Base-by-base conservation (phyloP, 2,888 invertebrate species). In the Hyppa rectilinea region DNA sequence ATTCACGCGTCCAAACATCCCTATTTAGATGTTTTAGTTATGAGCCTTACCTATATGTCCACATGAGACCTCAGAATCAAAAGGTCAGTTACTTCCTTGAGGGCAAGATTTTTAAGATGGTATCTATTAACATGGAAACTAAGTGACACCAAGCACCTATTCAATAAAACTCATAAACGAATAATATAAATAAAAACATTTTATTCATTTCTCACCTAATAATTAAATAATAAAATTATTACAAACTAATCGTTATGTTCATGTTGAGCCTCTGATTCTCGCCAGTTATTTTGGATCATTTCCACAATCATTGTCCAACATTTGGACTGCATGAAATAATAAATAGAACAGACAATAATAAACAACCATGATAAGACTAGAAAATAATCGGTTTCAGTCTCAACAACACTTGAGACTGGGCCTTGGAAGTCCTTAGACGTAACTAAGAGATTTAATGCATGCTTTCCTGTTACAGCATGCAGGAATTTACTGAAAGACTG, bases 321-420 rank as follows among this genome's bases (percentile, higher is more conserved):
- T 60, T 96, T 96, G 0, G 98, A 98, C 87, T 97, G 97, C 47
- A 97, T 97, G 67, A 98, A 97, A 87, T 98, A 98, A 89, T 98
- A 98, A 62, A 97, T 92, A 31, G 97, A 96, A 89, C 98, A 98
- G 6, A 97, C 89, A 9, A 97, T 90, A 66, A 99, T 98, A 89
- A 99, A 99, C 34, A 97, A 82, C 99, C 99, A 99, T 0, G 99
- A 97, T 12, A 98, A 88, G 61, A 97, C 96, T 49, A 99, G 93
- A 86, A 98, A 97, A 88, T 98, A 97, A 92, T 99, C 99, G 0
- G 97, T 97, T 82, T 98, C 97, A 82, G 97, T 97, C 9, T 97
- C 97, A 0, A 98, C 97, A n/a, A 96, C 96, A 89, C 97, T 97
- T 0, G 97, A 97, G 20, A 99, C 97, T 0, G 99, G 99, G 0